Evolutionary conservation across 2,797 vertebrate genomes (phyloP).

Genomic region (Myripristis jacobus): DNA sequence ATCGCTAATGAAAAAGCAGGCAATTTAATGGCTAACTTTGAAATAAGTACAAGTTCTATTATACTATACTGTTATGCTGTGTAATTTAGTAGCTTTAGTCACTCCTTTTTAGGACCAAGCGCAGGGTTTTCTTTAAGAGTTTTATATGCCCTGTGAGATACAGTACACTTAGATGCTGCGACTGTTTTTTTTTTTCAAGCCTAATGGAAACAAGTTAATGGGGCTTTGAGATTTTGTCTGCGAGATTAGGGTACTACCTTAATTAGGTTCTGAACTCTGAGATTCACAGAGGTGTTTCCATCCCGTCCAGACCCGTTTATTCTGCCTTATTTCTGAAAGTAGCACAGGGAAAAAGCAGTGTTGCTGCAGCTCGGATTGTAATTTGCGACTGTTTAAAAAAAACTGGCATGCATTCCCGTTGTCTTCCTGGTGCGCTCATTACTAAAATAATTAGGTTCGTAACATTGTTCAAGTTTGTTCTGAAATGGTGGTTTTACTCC

Average conservation of each 20-base stretch:
- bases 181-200: not conserved
- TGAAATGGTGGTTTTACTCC: slow-evolving; percentile 49
- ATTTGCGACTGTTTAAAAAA: slow-evolving; percentile 26
- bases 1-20: slow-evolving; percentile 5
- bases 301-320: too few relatives aligned
- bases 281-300: not conserved
- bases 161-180: not conserved
- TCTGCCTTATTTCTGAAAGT: not conserved
- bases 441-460: slow-evolving; percentile 59
- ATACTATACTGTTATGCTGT: slow-evolving; percentile 3
- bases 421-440: slow-evolving; percentile 40
- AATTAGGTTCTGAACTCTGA: not conserved
- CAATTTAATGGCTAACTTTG: slow-evolving; percentile 1
- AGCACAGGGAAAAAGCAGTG: not conserved
- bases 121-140: slow-evolving; percentile 6
- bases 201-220: not conserved
- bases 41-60: not conserved
- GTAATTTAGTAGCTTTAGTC: slow-evolving; percentile 1
- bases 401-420: slow-evolving; percentile 29
- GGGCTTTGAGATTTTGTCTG: slow-evolving; percentile 2
- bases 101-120: slow-evolving; percentile 4
- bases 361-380: not conserved
- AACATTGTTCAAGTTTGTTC: slow-evolving; percentile 38
- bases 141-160: slow-evolving; percentile 17
- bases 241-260: not conserved